Evolutionary conservation across 2,888 invertebrate species (phyloP).

Genomic region (Gnatocerus cornutus): DNA sequence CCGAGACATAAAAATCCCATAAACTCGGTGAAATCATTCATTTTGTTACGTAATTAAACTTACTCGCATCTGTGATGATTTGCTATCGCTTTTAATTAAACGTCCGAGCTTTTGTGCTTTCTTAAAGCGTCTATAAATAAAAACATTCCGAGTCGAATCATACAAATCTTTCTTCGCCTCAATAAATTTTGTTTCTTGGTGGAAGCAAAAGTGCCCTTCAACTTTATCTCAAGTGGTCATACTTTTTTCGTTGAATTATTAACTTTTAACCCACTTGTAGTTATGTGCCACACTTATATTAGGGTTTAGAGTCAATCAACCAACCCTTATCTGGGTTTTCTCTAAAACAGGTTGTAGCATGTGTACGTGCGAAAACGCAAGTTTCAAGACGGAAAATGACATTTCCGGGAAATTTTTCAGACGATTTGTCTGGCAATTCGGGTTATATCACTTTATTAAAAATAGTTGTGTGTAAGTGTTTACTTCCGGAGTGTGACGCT

Average conservation of each 20-base stretch:
- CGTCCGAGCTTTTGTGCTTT: conserved; percentile 28
- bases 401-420: conserved; percentile 15
- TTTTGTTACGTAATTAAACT: conserved; percentile 38
- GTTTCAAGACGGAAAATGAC: neutral
- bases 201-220: conserved; percentile 39
- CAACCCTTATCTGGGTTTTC: conserved; percentile 7
- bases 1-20: conserved; percentile 35
- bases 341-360: neutral
- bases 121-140: conserved; percentile 11
- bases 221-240: conserved; percentile 46
- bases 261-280: conserved; percentile 38
- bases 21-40: conserved; percentile 29
- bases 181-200: conserved; percentile 33
- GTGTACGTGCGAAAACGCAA: neutral
- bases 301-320: neutral
- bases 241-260: conserved; percentile 44
- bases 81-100: conserved; percentile 34
- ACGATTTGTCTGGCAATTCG: conserved; percentile 2
- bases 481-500: conserved; percentile 1
- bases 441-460: conserved; percentile 2
- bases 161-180: conserved; percentile 38
- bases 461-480: conserved; percentile 13
- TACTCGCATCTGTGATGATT: conserved; percentile 39
- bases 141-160: conserved; percentile 22
- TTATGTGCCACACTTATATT: conserved; percentile 27